Percentiles rank a stretch among this genome's conserved stretches.
These are phyloP conservation scores for Acheta domesticus DNA, from an alignment of 2,888 invertebrate species.

Conservation along the genomic window DNA sequence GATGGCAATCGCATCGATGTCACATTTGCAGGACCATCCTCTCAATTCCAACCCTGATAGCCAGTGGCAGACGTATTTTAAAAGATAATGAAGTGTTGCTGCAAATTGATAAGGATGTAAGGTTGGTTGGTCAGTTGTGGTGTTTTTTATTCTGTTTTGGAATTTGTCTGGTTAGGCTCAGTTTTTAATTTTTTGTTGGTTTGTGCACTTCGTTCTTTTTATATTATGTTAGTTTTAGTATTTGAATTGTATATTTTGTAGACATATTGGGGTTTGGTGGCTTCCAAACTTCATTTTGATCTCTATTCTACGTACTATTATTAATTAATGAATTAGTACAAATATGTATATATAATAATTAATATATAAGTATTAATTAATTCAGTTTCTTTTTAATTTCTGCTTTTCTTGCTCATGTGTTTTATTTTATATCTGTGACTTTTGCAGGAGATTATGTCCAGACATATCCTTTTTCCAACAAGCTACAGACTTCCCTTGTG, in stretches of 20 bases:
- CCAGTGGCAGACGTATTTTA: constrained; percentile 93
- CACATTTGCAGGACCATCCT: constrained; percentile 76
- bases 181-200: neutral
- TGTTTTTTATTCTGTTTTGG: neutral
- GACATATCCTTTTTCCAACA: constrained; percentile 97
- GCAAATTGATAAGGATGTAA: constrained; percentile 97
- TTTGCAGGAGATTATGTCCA: constrained; percentile 73
- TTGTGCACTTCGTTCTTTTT: neutral
- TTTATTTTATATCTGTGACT: no score
- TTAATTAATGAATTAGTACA: no score
- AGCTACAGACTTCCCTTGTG: constrained; percentile 87
- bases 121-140: constrained; percentile 48
- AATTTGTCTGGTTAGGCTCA: no score
- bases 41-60: constrained; percentile 92
- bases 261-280: no score
- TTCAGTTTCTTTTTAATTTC: constrained; percentile 26
- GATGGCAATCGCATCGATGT: constrained; percentile 55
- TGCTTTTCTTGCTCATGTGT: constrained; percentile 27
- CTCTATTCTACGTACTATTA: no score
- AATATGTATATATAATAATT: no score
- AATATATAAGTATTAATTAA: neutral
- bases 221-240: no score
- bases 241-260: no score
- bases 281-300: no score
- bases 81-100: constrained; percentile 95